These are phyloP conservation scores for Achlya flavicornis DNA, from an alignment of 2,888 invertebrate species.

Conservation along the genomic window DNA sequence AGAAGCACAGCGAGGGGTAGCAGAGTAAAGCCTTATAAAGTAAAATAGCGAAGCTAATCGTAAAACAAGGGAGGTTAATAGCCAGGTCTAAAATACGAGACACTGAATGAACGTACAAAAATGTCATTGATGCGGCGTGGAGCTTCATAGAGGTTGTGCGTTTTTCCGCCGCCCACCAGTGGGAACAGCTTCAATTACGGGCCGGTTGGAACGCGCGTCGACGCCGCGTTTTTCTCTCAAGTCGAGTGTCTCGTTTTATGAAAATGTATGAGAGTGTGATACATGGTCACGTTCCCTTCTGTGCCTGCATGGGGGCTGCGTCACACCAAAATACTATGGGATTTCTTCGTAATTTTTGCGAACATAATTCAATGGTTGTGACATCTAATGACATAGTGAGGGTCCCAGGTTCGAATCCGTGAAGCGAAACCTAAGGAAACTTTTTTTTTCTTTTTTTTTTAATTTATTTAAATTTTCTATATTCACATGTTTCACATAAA, in stretches of 20 bases:
- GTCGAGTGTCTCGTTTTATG: slow-evolving; percentile 36
- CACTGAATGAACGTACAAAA: slow-evolving; percentile 50
- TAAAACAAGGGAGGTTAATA: not conserved
- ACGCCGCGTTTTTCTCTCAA: slow-evolving; percentile 59
- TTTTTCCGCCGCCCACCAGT: slow-evolving; percentile 34
- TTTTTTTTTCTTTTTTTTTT: no score
- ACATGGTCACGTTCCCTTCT: slow-evolving; percentile 25
- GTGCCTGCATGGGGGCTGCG: slow-evolving; percentile 16
- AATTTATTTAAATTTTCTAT: no score
- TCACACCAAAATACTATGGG: slow-evolving; percentile 33
- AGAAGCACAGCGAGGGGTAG: slow-evolving; percentile 3
- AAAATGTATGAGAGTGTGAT: slow-evolving; percentile 57
- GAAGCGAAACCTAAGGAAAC: no score
- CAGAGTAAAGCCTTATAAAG: not conserved
- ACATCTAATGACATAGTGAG: no score
- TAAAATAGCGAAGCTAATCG: not conserved
- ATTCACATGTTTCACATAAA: no score
- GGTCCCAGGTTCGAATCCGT: no score
- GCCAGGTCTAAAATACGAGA: slow-evolving; percentile 17
- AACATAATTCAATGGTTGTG: no score
- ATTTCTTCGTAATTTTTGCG: no score
- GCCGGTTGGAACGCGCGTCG: slow-evolving; percentile 36
- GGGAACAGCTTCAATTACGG: slow-evolving; percentile 57
- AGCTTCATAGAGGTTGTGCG: slow-evolving; percentile 18
- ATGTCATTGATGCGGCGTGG: slow-evolving; percentile 54